Conservation (phyloP, 2,888 invertebrate species). For the Glyphotaelius pellucidus region DNA sequence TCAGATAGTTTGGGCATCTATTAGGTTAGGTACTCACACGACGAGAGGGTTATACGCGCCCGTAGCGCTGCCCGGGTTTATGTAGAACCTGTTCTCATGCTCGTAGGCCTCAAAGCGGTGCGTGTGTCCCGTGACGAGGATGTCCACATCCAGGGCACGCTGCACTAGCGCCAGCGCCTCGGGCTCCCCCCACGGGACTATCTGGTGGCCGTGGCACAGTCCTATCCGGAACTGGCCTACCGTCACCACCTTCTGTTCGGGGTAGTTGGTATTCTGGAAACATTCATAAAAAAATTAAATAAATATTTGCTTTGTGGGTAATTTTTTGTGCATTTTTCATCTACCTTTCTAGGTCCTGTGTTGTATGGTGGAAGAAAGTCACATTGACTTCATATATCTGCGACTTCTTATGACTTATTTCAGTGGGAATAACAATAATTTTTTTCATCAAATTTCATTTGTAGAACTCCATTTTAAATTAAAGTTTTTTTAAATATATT, state of each 20-base stretch:
- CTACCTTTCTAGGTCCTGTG: no score
- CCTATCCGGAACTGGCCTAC: conserved; percentile 99
- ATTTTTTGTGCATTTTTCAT: no score
- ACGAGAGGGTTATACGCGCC: conserved; percentile 97
- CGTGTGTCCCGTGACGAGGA: conserved; percentile 98
- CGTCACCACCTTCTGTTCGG: conserved; percentile 99
- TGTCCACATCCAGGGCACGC: conserved; percentile 98
- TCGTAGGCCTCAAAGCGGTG: conserved; percentile 99
- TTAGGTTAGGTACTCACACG: conserved; percentile 79
- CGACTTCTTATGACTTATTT: no score
- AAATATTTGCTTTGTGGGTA: no score
- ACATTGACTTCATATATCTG: no score
- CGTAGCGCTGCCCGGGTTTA: conserved; percentile 99
- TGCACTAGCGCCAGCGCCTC: conserved; percentile 96
- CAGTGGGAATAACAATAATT: no score
- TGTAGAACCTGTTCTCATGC: conserved; percentile 98
- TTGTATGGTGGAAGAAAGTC: no score
- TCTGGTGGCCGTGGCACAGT: conserved; percentile 97
- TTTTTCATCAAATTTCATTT: no score
- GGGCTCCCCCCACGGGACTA: conserved; percentile 98
- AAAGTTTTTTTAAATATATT: no score
- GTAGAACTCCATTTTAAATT: no score
- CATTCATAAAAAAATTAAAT: conserved; percentile 10
- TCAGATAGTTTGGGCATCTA: neutral
- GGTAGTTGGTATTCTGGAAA: conserved; percentile 91